Base-by-base conservation (phyloP, 2,797 vertebrate genomes). In the Eidolon dupreanum region DNA sequence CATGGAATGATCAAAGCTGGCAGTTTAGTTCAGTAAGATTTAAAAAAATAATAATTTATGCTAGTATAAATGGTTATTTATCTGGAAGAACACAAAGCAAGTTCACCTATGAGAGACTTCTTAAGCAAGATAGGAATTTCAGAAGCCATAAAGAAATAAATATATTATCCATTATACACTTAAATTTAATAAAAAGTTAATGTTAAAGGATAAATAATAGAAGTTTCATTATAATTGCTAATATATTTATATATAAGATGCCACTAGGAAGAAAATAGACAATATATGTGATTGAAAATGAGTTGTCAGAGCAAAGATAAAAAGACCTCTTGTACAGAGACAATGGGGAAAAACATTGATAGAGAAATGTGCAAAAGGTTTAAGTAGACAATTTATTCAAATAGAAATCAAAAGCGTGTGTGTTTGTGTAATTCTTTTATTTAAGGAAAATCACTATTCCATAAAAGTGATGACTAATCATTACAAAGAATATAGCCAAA, bases 161-260 rank as follows among this genome's bases (percentile, higher is more conserved):
- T 73, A 70, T 15, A 28, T 49, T 87, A 53, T 49, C 31, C 65
- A 33, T 16, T 63, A 26, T 91, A 38, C 75, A 51, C 31, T 77
- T 75, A 63, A 82, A 68, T 83, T 74, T 85, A 36, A 84, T 85
- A 85, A 68, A 74, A 93, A 82, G 31, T 90, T 86, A 86, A 63
- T 86, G 6, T 13, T 53, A 85, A 63, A 88, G 7, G 8, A 38
- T 19, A 81, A 51, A 82, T 51, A 31, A 75, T 19, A 28, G 43
- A 78, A 89, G 79, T 55, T 65, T 49, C 15, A 94, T 79, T 94
- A 57, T 65, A 70, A 65, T 68, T 92, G 19, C 17, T 73, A 78
- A 73, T 73, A 38, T 46, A 36, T 75, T 24, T 53, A 78, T 43
- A 38, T 46, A 43, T 36, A 89, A 59, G 17, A 65, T 2, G 57